Base-by-base conservation (phyloP, 2,888 invertebrate species). In the Cybosia mesomella region DNA sequence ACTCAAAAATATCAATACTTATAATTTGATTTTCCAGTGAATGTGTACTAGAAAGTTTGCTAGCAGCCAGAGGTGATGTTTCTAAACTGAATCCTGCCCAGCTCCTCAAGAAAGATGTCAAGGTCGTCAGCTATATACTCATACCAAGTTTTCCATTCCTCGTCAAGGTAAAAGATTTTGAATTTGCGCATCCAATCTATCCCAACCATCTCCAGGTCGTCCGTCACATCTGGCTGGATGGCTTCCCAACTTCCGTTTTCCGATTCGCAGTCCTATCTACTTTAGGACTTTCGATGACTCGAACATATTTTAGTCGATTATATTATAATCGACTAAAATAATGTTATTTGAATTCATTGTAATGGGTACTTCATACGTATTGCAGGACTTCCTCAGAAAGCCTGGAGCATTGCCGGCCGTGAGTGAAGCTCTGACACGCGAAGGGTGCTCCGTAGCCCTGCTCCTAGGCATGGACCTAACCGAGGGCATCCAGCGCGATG, bases 81-180 rank as follows among this genome's bases (percentile, higher is more conserved):
- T 96, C 96, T 0, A 74, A 84, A 0, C 89, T 98, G n/a, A 95
- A 95, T 0, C 91, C 96, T 0, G 90, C 94, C 0, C 97, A 98
- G 83, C 91, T 98, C 5, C 88, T 98, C 15, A 95, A 96, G 67
- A 98, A 97, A 87, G 98, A 98, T 85, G 90, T 97, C 63, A 98
- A 98, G 93, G 83, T 96, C 0, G 86, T 97, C 0, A 95, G 94
- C 4, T 94, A 95, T 43, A 87, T 95, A 0, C 83, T 93, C 28
- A 90, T 95, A 15, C 95, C 93, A 0, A 94, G 95, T 82, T 87
- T 97, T 21, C 97, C 97, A 0, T 95, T 97, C 84, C 87, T 96
- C 1, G 96, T 97, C 4, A 92, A 96, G 95, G 96, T 96, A 84
- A 63, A 21, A 54, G 2, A 24, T 28, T 36, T 28, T 18, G 43